Conservation (phyloP, 2,888 invertebrate species). For the Biston betularia region DNA sequence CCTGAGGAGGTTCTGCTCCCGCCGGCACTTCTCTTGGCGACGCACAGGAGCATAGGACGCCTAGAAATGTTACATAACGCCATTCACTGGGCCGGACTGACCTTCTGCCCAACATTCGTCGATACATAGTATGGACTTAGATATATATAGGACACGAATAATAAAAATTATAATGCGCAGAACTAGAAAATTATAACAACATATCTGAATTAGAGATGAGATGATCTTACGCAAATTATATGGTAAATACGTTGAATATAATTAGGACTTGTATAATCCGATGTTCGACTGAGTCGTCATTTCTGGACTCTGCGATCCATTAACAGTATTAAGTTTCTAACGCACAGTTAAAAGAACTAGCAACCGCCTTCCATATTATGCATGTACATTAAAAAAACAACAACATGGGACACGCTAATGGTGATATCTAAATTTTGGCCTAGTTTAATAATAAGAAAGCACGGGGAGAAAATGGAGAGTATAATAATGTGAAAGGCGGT, state of each 20-base stretch:
- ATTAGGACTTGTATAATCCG: neutral
- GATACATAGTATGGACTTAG: neutral
- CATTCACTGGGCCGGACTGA: slow-evolving; percentile 51
- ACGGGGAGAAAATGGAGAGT: too few relatives aligned
- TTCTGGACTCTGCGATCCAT: neutral
- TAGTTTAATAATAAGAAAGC: too few relatives aligned
- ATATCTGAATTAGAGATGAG: neutral
- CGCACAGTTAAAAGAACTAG: too few relatives aligned
- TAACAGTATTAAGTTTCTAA: too few relatives aligned
- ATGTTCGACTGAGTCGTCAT: neutral
- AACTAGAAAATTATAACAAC: neutral
- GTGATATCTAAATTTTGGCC: too few relatives aligned
- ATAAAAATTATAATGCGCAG: slow-evolving; percentile 31
- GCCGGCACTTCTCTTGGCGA: slow-evolving; percentile 66
- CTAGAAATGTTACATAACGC: slow-evolving; percentile 60
- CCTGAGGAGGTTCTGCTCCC: slow-evolving; percentile 76
- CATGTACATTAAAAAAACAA: too few relatives aligned
- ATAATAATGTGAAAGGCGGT: too few relatives aligned
- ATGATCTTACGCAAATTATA: slow-evolving; percentile 6
- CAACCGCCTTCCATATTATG: too few relatives aligned
- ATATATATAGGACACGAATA: slow-evolving; percentile 31
- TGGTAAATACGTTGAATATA: neutral
- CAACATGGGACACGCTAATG: too few relatives aligned
- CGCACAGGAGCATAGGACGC: slow-evolving; percentile 60
- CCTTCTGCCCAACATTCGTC: slow-evolving; percentile 26